Percentiles rank a stretch among this genome's conserved stretches.
Evolutionary conservation across 2,797 vertebrate species (phyloP).

Genomic region (Spinus olivaceus): DNA sequence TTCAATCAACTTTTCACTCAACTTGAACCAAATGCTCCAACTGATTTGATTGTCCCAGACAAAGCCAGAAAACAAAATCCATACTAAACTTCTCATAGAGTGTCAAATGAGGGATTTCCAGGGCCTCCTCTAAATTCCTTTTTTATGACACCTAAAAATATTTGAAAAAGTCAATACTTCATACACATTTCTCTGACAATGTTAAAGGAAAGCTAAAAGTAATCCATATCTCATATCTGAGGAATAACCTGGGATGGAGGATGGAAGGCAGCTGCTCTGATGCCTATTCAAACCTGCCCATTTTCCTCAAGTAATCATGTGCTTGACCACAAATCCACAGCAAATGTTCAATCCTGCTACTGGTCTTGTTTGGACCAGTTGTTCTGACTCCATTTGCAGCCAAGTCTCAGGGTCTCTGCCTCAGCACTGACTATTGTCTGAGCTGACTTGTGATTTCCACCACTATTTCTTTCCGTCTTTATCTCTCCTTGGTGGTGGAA

Average conservation of each 20-base stretch:
- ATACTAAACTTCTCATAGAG: background rate
- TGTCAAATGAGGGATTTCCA: background rate
- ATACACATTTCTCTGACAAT: background rate
- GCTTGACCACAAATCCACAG: background rate
- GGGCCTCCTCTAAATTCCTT: background rate
- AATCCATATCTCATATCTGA: background rate
- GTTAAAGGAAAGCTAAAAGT: background rate
- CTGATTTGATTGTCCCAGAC: background rate
- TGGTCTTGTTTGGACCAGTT: background rate
- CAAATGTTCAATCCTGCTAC: background rate
- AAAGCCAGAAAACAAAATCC: background rate
- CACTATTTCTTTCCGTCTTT: background rate
- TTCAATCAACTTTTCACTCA: background rate
- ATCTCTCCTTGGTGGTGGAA: background rate
- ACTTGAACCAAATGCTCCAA: background rate
- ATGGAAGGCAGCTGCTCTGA: background rate
- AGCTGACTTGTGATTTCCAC: background rate
- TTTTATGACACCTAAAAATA: background rate
- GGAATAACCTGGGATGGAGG: background rate
- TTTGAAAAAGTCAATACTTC: background rate
- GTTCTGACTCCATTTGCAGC: background rate
- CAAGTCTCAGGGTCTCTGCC: background rate
- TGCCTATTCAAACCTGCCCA: background rate
- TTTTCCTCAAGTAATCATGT: rapidly evolving
- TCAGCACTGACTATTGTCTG: background rate